Percentiles rank a stretch among this genome's conserved stretches.
Conservation (phyloP, 2,888 invertebrate species). For the Cephalotes varians region DNA sequence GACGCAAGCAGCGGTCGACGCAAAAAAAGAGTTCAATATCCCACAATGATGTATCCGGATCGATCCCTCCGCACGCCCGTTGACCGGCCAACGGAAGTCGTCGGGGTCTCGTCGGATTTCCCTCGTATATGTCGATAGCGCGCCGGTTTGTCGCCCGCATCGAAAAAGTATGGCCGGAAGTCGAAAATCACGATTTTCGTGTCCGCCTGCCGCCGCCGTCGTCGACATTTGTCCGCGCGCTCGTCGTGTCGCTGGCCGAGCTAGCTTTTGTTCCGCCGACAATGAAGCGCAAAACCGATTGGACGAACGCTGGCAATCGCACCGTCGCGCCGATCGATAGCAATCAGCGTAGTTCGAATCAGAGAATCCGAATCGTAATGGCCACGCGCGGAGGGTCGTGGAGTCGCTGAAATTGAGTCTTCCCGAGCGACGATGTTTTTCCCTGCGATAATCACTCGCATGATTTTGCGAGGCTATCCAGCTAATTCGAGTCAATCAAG, state of each 20-base stretch:
- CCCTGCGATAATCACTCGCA: not conserved
- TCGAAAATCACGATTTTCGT: slow-evolving; percentile 72
- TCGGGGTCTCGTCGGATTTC: slow-evolving; percentile 68
- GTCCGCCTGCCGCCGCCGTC: slow-evolving; percentile 61
- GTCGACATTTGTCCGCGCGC: slow-evolving; percentile 71
- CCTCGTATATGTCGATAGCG: slow-evolving; percentile 63
- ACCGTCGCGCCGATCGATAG: slow-evolving; percentile 64
- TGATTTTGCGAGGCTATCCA: slow-evolving; percentile 24
- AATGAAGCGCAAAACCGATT: slow-evolving; percentile 73
- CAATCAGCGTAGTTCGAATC: slow-evolving; percentile 57
- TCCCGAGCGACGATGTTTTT: slow-evolving; percentile 14
- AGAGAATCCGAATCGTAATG: slow-evolving; percentile 27
- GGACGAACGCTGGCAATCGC: slow-evolving; percentile 69
- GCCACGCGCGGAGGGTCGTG: too few species aligned
- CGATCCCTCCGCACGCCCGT: slow-evolving; percentile 60
- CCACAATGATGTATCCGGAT: slow-evolving; percentile 64
- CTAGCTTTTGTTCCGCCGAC: slow-evolving; percentile 71
- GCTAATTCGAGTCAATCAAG: not conserved
- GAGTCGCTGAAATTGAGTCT: slow-evolving; percentile 27
- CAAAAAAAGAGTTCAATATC: slow-evolving; percentile 68
- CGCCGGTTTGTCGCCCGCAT: slow-evolving; percentile 68
- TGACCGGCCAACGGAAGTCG: slow-evolving; percentile 62
- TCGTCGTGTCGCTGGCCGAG: slow-evolving; percentile 59
- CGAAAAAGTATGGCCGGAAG: slow-evolving; percentile 72
- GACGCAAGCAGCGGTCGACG: slow-evolving; percentile 9